Conservation (phyloP, 2,888 invertebrate genomes). For the Sceliomorpha sp. region DNA sequence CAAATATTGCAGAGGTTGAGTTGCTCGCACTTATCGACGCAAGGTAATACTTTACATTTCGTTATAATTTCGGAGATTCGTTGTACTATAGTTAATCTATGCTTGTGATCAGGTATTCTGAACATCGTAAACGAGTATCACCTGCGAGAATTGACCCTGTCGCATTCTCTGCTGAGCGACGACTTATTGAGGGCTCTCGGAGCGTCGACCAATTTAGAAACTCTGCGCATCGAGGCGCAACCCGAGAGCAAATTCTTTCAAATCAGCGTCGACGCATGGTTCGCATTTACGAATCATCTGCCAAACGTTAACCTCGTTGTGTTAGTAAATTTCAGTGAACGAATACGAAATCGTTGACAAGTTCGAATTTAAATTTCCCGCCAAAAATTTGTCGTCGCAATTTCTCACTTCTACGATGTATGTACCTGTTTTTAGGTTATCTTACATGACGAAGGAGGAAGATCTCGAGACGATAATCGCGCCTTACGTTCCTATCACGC, state of each 20-base stretch:
- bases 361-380: not conserved
- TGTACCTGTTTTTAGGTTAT: conserved; percentile 58
- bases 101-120: conserved; percentile 65
- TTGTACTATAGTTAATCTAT: too few species aligned
- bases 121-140: conserved; percentile 66
- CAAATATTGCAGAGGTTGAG: conserved; percentile 68
- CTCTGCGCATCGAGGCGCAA: conserved; percentile 71
- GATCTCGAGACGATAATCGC: conserved; percentile 68
- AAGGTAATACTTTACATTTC: conserved; percentile 64
- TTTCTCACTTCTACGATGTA: too few species aligned
- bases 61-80: too few species aligned
- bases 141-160: conserved; percentile 73
- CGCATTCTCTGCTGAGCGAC: conserved; percentile 75
- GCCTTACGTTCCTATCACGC: conserved; percentile 72
- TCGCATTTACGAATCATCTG: conserved; percentile 64
- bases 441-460: conserved; percentile 70
- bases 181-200: conserved; percentile 71
- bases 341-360: too few species aligned
- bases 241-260: conserved; percentile 67
- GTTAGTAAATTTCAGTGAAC: conserved; percentile 68
- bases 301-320: conserved; percentile 73
- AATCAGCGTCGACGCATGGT: conserved; percentile 70
- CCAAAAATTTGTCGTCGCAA: too few species aligned
- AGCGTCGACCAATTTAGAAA: conserved; percentile 64
- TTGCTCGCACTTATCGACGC: conserved; percentile 64